Percentiles rank a stretch among this genome's conserved stretches.
phyloP scores from a whole-genome alignment of 2,797 vertebrate species.

The Cyprinodon diabolis region DNA sequence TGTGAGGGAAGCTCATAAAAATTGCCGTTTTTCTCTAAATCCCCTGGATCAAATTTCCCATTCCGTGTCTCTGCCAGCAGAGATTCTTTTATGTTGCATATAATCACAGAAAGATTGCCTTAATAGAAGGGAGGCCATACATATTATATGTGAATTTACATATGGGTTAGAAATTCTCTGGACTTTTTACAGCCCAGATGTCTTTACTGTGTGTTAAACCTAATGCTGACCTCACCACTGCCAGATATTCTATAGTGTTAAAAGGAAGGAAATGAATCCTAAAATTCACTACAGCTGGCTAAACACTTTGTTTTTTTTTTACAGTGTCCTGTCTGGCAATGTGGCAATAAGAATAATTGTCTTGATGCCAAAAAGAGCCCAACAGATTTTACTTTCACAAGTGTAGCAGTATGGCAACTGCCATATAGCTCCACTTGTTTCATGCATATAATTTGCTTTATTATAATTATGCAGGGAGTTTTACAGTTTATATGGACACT shows the following conservation, averaged over 20 bases:
- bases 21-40: constrained; percentile 36
- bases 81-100: neutral
- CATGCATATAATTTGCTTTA: too few species aligned
- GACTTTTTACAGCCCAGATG: constrained; percentile 21
- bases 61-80: constrained; percentile 4
- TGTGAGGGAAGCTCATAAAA: constrained; percentile 42
- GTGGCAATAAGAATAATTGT: too few species aligned
- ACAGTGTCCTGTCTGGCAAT: too few species aligned
- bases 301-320: constrained; percentile 4
- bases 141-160: constrained; percentile 4
- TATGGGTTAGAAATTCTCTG: neutral
- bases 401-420: too few species aligned
- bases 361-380: too few species aligned
- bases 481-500: too few species aligned
- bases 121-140: constrained; percentile 7
- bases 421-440: too few species aligned
- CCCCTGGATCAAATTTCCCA: constrained; percentile 19
- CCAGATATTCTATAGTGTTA: constrained; percentile 20
- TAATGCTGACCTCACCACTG: constrained; percentile 8
- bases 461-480: too few species aligned
- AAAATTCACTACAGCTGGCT: constrained; percentile 5
- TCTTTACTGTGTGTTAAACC: constrained; percentile 41
- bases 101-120: constrained; percentile 8
- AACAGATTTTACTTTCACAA: too few species aligned
- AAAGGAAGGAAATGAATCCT: constrained; percentile 26